Evolutionary conservation across 2,888 invertebrate genomes (phyloP).

Genomic region (Apamea crenata): DNA sequence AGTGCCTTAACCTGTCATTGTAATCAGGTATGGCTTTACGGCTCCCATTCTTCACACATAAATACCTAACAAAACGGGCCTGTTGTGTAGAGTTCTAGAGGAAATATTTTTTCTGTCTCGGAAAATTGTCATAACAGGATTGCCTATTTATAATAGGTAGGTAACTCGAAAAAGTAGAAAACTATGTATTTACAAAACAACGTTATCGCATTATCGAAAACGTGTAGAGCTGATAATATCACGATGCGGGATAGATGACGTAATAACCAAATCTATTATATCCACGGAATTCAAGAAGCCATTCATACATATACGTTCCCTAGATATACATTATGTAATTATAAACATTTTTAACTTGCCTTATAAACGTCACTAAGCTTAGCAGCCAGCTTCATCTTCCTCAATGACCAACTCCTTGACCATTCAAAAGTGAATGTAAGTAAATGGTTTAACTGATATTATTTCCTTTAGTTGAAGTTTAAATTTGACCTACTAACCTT

Average conservation of each 20-base stretch:
- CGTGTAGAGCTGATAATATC: not conserved
- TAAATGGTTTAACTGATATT: not conserved
- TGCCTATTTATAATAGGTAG: not conserved
- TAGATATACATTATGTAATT: not conserved
- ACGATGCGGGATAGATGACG: not conserved
- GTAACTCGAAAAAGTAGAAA: not conserved
- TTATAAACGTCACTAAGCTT: not conserved
- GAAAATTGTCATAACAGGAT: not conserved
- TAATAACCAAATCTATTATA: not conserved
- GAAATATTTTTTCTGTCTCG: not conserved
- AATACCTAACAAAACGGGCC: not conserved
- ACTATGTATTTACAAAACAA: too few relatives aligned
- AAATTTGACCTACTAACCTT: conserved; percentile 70
- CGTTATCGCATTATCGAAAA: not conserved
- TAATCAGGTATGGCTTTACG: too few relatives aligned
- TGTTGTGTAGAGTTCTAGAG: too few relatives aligned
- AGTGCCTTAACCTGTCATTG: too few relatives aligned
- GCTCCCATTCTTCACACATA: too few relatives aligned
- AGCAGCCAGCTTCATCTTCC: not conserved
- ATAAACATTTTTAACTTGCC: not conserved
- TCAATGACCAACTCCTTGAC: not conserved
- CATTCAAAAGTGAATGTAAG: not conserved
- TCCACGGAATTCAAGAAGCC: not conserved
- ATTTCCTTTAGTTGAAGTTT: not conserved
- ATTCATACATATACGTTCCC: too few relatives aligned